phyloP scores from a whole-genome alignment of 2,888 invertebrate genomes.

The Nephrotoma appendiculata region DNA sequence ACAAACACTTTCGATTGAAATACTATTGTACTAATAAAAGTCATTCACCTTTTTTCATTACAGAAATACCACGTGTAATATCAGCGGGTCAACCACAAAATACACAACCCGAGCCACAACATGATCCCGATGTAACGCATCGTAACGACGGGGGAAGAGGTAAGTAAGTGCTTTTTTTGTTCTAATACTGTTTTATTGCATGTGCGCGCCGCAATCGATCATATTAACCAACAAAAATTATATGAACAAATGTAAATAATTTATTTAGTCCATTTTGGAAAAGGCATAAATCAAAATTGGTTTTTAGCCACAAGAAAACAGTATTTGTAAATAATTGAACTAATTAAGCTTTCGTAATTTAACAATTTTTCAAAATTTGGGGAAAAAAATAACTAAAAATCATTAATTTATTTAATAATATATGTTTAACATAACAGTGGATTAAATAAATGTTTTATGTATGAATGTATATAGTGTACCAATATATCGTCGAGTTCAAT shows the following conservation, averaged over 20 bases:
- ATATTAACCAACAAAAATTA: neutral
- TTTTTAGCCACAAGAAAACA: neutral
- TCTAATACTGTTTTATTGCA: slow-evolving; percentile 5
- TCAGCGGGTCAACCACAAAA: slow-evolving; percentile 32
- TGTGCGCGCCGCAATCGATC: neutral
- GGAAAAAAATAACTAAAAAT: neutral
- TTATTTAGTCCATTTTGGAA: neutral
- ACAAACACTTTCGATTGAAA: no score
- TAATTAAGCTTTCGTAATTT: neutral
- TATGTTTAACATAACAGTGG: neutral
- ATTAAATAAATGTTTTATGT: neutral
- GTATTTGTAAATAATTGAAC: neutral
- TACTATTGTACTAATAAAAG: no score
- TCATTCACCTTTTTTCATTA: neutral
- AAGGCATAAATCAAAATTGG: neutral
- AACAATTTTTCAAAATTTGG: neutral
- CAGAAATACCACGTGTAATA: slow-evolving; percentile 65
- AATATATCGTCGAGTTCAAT: neutral
- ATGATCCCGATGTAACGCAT: slow-evolving; percentile 28
- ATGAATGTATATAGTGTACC: neutral
- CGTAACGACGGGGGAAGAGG: slow-evolving; percentile 50
- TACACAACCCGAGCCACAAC: slow-evolving; percentile 29
- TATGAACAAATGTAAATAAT: neutral
- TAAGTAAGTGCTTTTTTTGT: slow-evolving; percentile 58
- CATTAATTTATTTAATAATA: neutral